phyloP scores from a whole-genome alignment of 2,888 invertebrate genomes.

The Erebia ligea region DNA sequence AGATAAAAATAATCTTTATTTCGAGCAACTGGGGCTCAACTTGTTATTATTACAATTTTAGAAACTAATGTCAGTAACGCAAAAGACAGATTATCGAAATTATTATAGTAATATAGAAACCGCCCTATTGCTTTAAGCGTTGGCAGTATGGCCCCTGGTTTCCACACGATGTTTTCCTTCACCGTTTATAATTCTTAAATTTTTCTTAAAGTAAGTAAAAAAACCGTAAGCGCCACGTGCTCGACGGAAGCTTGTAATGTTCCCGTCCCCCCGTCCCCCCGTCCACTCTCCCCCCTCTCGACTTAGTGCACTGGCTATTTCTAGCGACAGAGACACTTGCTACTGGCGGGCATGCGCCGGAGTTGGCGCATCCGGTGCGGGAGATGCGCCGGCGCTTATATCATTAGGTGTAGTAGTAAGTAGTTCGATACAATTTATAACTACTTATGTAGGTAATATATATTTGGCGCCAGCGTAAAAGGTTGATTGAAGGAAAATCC shows the following conservation, averaged over 20 bases:
- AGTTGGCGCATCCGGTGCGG: constrained; percentile 44
- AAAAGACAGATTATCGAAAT: no score
- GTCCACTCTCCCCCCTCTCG: constrained; percentile 22
- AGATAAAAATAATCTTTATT: no score
- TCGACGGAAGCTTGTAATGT: constrained; percentile 62
- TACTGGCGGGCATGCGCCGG: constrained; percentile 54
- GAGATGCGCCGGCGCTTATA: constrained; percentile 33
- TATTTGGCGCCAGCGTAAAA: no score
- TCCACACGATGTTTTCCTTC: no score
- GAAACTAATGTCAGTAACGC: no score
- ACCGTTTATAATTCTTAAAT: neutral
- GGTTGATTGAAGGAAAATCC: no score
- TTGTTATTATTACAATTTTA: no score
- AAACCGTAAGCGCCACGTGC: constrained; percentile 64
- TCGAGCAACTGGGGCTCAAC: no score
- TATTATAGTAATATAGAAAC: no score
- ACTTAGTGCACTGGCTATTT: constrained; percentile 44
- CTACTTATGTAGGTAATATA: no score
- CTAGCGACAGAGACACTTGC: constrained; percentile 72
- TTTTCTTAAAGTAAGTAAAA: constrained; percentile 43
- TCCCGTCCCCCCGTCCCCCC: constrained; percentile 42
- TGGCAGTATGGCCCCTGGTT: no score
- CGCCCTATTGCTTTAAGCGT: no score
- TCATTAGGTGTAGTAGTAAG: constrained; percentile 28
- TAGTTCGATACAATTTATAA: neutral